These are phyloP conservation scores for Tachyglossus aculeatus DNA, from an alignment of 2,797 vertebrate species.

Conservation along the genomic window DNA sequence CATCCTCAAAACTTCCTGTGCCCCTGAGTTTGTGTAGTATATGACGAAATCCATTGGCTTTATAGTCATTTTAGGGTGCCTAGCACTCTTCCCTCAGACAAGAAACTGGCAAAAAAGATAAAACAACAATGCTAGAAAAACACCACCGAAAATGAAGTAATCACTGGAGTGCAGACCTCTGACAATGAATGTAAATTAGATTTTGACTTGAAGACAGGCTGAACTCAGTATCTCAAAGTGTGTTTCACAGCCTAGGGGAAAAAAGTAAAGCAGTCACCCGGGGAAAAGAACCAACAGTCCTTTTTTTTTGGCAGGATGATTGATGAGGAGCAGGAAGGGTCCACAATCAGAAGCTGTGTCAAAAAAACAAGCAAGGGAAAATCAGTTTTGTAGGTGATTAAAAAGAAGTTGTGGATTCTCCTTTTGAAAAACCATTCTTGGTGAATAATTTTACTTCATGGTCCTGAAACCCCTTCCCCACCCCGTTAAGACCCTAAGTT, in stretches of 20 bases:
- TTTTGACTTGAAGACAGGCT: neutral
- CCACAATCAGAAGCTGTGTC: neutral
- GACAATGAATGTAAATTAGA: constrained; percentile 10
- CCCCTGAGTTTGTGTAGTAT: constrained; percentile 26
- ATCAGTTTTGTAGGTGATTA: too few species aligned
- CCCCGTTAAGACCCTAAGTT: too few species aligned
- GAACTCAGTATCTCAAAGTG: neutral
- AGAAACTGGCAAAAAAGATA: constrained; percentile 2
- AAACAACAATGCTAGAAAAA: neutral
- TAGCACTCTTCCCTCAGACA: constrained; percentile 4
- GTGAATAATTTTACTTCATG: too few species aligned
- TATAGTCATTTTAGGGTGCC: neutral
- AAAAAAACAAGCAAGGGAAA: neutral
- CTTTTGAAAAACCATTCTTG: too few species aligned
- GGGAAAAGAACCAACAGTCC: neutral
- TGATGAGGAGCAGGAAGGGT: neutral
- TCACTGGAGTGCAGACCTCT: neutral
- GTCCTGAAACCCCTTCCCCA: too few species aligned
- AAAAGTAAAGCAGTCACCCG: constrained; percentile 4
- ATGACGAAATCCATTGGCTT: constrained; percentile 10
- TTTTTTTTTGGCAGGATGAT: neutral
- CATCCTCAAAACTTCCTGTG: constrained; percentile 46
- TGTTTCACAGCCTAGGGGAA: neutral
- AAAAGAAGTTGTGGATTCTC: too few species aligned
- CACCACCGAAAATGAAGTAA: neutral